Base-by-base conservation (phyloP, 2,113 vertebrate species). In the Rissa tridactyla region DNA sequence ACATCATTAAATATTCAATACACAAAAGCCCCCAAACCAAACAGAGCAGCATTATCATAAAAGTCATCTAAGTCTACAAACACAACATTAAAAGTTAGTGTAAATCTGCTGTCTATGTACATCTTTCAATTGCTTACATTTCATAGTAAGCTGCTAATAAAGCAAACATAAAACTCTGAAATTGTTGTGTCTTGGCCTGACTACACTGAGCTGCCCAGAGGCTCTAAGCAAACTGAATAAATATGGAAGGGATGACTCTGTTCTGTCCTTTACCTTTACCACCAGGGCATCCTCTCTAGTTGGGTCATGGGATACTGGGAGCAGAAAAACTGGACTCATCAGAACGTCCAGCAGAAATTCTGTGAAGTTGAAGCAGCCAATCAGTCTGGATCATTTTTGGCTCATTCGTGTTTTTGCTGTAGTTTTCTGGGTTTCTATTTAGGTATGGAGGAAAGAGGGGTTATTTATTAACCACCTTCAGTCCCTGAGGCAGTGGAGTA, bases 1-100 rank as follows among this genome's bases (percentile, higher is more conserved):
- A 79, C 19, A 49, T 61, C 69, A 93, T 95, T 86, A 93, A 93
- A 95, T 90, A 93, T 95, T 94, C 88, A 96, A 38, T 68, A 81
- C 62, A 92, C 26, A 93, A 87, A 82, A 69, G 3, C 36, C 64
- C 66, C 52, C 34, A 93, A 93, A 94, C 44, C 44, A 95, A 96
- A 96, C 72, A 93, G 44, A 88, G 30, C 22, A 84, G 6, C 27
- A 92, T 94, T 94, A 94, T 61, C 92, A 84, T 89, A 91, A 84
- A 95, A 97, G 89, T 85, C 61, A 91, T 92, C 77, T 90, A 92
- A 91, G 61, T 92, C 69, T 91, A 87, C 70, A 95, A 92, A 96
- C 25, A 73, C 9, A 38, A 46, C 57, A 92, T 87, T 90, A 85
- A 94, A 95, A 95, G 73, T 96, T 96, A 96, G 84, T 95, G 81